Evolutionary conservation across 2,888 invertebrate species (phyloP), one percentile per base, ranked within the genome.

Genomic region (Sminthurinus aureus): DNA sequence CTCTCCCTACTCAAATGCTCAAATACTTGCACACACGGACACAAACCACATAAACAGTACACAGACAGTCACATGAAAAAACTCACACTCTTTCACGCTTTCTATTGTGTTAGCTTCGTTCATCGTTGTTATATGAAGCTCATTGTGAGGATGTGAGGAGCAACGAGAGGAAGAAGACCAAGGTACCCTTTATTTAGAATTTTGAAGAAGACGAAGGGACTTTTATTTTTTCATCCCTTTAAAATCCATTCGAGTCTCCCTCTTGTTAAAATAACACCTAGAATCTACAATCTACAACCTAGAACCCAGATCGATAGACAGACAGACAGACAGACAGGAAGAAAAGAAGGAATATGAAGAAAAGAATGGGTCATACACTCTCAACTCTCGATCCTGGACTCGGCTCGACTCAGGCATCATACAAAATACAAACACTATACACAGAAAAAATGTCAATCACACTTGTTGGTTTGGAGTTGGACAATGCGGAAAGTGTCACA

Each of bases 381-480:
- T 12, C 74, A 6, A 38, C 38, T 38, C 38, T 38, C 1, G 38
- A 38, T 38, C 6, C 38, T 38, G 6, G 38, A 38, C 38, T 38
- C 38, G 38, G 6, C 38, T 1, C 1, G 38, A 75, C 26, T 51
- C 20, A 51, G 9, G 50, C 26, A 38, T 38, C 58, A 66, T 18
- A 66, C 52, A 79, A 26, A 81, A 58, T 64, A 67, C 66, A 51
- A 71, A 81, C 78, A 76, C 74, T 58, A 20, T n/a, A 11, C 79
- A 38, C 67, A 79, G 26, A 66, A 38, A 83, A 84, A 83, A 81
- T 84, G 84, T 84, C 84, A 84, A 84, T 84, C 84, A 84, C 81
- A 84, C 84, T 81, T 84, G 84, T 78, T 84, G 73, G 84, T 84
- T 84, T 77, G 84, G 84, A 84, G 81, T 84, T 77, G 84, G 84